A percentile compares a stretch with the other conserved stretches of the same genome.
phyloP scores from a whole-genome alignment of 2,888 invertebrate genomes.

The Gonocerus acuteangulatus region DNA sequence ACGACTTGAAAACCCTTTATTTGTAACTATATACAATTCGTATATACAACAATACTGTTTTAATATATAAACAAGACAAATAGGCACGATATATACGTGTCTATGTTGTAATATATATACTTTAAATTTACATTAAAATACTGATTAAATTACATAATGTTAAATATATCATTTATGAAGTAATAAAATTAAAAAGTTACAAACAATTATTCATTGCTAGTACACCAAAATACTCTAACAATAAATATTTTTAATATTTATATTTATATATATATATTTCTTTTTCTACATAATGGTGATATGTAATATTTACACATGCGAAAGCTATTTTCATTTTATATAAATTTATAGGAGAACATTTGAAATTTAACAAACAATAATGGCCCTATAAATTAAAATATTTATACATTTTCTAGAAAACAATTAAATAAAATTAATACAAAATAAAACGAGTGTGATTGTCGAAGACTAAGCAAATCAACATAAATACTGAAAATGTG shows the following conservation, averaged over 20 bases:
- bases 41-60: conserved; percentile 34
- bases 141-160: conserved; percentile 27
- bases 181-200: conserved; percentile 29
- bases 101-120: conserved; percentile 20
- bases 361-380: too few species aligned
- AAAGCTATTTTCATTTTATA: conserved; percentile 10
- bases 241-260: conserved; percentile 16
- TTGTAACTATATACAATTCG: conserved; percentile 19
- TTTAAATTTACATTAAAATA: conserved; percentile 26
- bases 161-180: conserved; percentile 24
- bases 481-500: too few species aligned
- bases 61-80: conserved; percentile 26
- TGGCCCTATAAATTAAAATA: too few species aligned
- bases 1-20: conserved; percentile 22
- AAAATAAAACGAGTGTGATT: too few species aligned
- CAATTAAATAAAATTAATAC: too few species aligned
- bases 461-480: too few species aligned
- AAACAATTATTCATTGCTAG: conserved; percentile 24
- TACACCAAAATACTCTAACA: conserved; percentile 21
- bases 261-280: not conserved
- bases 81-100: conserved; percentile 9
- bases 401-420: too few species aligned
- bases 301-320: conserved; percentile 23
- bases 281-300: conserved; percentile 18
- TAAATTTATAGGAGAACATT: too few species aligned